A percentile compares a stretch with the other conserved stretches of the same genome.
Evolutionary conservation across 2,113 vertebrate species (phyloP).

Genomic region (Plestiodon gilberti): DNA sequence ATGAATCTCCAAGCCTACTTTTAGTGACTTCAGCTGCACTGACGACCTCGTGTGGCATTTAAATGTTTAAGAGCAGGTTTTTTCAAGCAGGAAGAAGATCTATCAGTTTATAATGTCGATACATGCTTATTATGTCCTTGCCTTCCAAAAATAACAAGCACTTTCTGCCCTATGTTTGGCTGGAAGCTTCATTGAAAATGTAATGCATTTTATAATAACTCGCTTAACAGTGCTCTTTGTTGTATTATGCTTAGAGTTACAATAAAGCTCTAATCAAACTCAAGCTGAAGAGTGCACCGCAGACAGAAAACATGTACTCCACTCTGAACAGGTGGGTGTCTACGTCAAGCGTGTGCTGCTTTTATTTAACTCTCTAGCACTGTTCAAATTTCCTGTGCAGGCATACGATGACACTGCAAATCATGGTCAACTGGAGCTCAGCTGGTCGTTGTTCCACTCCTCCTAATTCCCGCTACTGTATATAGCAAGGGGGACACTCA

Average conservation of each 20-base stretch:
- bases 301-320: not conserved
- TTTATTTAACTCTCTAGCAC: not conserved
- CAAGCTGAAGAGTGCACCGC: conserved; percentile 64
- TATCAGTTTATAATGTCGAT: not conserved
- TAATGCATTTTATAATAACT: not conserved
- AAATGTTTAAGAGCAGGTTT: not conserved
- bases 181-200: not conserved
- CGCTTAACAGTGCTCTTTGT: conserved; percentile 16
- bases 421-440: not conserved
- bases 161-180: not conserved
- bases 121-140: not conserved
- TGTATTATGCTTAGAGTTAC: conserved; percentile 61
- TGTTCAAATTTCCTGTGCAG: not conserved
- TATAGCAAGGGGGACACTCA: not conserved
- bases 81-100: not conserved
- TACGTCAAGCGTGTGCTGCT: not conserved
- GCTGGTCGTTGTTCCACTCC: not conserved
- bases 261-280: conserved; percentile 66
- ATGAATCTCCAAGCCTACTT: not conserved
- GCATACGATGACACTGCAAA: not conserved
- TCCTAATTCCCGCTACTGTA: not conserved
- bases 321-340: conserved; percentile 36
- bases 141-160: not conserved
- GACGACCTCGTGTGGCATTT: not conserved
- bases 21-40: not conserved